Conservation (phyloP, 2,888 invertebrate genomes). For the Trichogramma evanescens region DNA sequence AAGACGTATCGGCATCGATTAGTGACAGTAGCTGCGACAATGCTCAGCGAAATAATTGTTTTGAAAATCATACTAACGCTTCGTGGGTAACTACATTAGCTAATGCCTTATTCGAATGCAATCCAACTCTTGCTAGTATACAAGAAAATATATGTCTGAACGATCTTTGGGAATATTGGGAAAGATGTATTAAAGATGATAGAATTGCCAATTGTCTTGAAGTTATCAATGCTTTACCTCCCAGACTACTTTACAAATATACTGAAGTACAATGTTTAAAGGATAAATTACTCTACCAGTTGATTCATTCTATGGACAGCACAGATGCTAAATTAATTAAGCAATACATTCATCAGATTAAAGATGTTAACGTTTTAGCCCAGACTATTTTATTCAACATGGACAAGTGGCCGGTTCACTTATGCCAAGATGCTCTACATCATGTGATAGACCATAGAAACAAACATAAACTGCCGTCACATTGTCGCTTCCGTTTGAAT, state of each 20-base stretch:
- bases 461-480: slow-evolving; percentile 31
- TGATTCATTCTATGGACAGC: slow-evolving; percentile 52
- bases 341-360: slow-evolving; percentile 36
- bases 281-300: slow-evolving; percentile 56
- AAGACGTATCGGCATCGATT: slow-evolving; percentile 50
- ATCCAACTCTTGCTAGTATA: slow-evolving; percentile 56
- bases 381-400: slow-evolving; percentile 36
- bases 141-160: slow-evolving; percentile 53
- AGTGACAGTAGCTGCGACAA: slow-evolving; percentile 54
- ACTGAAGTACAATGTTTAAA: slow-evolving; percentile 53
- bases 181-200: slow-evolving; percentile 47
- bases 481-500: slow-evolving; percentile 33
- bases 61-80: slow-evolving; percentile 57
- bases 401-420: slow-evolving; percentile 35
- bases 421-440: slow-evolving; percentile 36
- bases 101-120: slow-evolving; percentile 52
- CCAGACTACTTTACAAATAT: slow-evolving; percentile 51
- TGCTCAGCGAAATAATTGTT: slow-evolving; percentile 51
- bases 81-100: slow-evolving; percentile 48
- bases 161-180: slow-evolving; percentile 51
- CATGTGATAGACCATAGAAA: slow-evolving; percentile 33
- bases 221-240: slow-evolving; percentile 55
- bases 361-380: slow-evolving; percentile 32
- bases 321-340: slow-evolving; percentile 36
- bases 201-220: slow-evolving; percentile 45